Conservation (phyloP, 1,140 invertebrate species). For the Lithobius niger region DNA sequence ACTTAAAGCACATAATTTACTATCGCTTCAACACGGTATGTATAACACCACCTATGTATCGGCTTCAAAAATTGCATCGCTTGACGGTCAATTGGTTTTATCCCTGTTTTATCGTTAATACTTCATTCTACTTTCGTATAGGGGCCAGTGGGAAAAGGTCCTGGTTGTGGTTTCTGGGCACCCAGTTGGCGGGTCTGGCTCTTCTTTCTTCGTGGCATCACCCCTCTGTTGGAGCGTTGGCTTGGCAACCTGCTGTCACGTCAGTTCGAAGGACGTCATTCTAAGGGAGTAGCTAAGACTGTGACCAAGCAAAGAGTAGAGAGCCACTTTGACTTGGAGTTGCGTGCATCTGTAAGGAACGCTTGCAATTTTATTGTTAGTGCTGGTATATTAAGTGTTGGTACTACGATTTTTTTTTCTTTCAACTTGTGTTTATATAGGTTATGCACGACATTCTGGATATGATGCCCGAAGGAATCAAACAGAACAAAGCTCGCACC, state of each 20-base stretch:
- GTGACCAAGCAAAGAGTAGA: conserved; percentile 99
- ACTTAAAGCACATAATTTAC: conserved; percentile 98
- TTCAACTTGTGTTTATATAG: no score
- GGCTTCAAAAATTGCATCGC: no score
- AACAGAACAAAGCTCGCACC: conserved; percentile 97
- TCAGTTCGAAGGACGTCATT: conserved; percentile 98
- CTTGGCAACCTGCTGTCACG: conserved; percentile 92
- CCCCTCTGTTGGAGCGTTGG: conserved; percentile 94
- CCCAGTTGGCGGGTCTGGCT: conserved; percentile 99
- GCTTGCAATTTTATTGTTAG: no score
- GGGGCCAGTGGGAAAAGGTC: conserved; percentile 96
- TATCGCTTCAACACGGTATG: conserved; percentile 97
- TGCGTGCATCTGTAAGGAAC: conserved; percentile 76
- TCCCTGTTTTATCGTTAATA: no score
- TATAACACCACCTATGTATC: no score
- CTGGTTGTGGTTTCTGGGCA: conserved; percentile 98
- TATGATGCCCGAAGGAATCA: conserved; percentile 99
- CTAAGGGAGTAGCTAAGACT: conserved; percentile 97
- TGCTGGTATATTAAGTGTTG: no score
- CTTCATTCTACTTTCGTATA: no score
- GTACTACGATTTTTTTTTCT: no score
- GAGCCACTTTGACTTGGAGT: conserved; percentile 96
- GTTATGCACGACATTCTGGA: conserved; percentile 99
- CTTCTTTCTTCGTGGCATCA: conserved; percentile 98
- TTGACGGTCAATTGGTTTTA: no score